Evolutionary conservation across 64 coral and sea anemone genomes (phyloP).

Genomic region (Dendrophyllia cribrosa): DNA sequence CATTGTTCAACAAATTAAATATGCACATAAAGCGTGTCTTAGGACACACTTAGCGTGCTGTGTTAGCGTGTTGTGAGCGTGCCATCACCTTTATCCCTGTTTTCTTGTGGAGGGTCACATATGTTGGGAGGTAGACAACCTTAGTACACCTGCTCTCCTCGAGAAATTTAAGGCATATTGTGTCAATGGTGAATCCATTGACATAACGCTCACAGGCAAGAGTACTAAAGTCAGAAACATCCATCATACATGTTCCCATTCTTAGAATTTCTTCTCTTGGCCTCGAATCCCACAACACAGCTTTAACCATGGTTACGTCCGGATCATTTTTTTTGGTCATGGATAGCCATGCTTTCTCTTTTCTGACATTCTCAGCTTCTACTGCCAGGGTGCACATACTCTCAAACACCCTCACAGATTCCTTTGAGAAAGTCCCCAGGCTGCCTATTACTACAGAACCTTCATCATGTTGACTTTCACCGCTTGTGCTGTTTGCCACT

Average conservation of each 20-base stretch:
- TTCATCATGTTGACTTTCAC: background rate
- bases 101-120: no score
- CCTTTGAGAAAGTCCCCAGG: background rate
- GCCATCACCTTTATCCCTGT: no score
- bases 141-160: background rate
- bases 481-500: background rate
- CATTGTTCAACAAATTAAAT: no score
- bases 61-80: no score
- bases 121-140: background rate
- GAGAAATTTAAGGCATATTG: conserved; percentile 11
- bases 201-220: conserved; percentile 27
- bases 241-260: background rate
- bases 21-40: no score
- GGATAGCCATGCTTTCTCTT: conserved; percentile 10
- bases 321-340: background rate
- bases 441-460: background rate
- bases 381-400: background rate
- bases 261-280: background rate
- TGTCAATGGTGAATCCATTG: conserved; percentile 22
- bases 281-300: background rate
- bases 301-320: background rate
- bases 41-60: no score
- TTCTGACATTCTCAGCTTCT: background rate
- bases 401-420: background rate
- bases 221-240: conserved; percentile 1